Base-by-base conservation (phyloP, 2,888 invertebrate species). In the Dryobotodes eremita region DNA sequence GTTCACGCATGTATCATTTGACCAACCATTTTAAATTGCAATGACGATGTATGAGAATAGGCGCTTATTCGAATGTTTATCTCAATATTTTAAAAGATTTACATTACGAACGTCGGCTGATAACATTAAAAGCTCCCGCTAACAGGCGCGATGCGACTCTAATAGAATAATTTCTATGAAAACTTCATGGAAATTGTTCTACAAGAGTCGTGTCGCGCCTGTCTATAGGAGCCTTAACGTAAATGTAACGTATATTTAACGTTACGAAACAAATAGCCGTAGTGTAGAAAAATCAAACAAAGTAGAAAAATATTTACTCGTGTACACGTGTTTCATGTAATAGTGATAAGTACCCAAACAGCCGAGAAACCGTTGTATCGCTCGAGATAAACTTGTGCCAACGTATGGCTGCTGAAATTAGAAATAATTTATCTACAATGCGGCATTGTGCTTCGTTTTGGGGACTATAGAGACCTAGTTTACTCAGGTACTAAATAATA, bases 301-400 rank as follows among this genome's bases (percentile, higher is more conserved):
- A 66, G 76, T 71, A 75, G 71, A 77, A 80, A 84, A 89, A 87
- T 89, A 82, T 88, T 87, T 83, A 87, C 87, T 75, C 68, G 65
- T 50, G 71, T 77, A 85, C 87, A 88, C 88, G 89, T 89, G 88
- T 84, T 87, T 84, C 77, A 71, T 89, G 84, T 89, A 80, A 85
- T 75, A 77, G 82, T 83, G 84, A 86, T 87, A 88, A 87, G 82
- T 87, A 77, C 70, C 80, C 68, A 85, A 88, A 87, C 82, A 85
- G 73, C 61, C 77, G 83, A 79, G 80, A 80, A 86, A 82, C 85
- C 42, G 77, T 84, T 83, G 69, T 80, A 75, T 75, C 68, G 71
- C 46, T 79, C 75, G 71, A 82, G 85, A 80, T 89, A 85, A 87
- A 88, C 86, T 88, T 89, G 89, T 77, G 50, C 65, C 61, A 72